Percentiles rank a stretch among this genome's conserved stretches.
These are phyloP conservation scores for Deilephila porcellus DNA, from an alignment of 2,888 invertebrate genomes.

Conservation along the genomic window DNA sequence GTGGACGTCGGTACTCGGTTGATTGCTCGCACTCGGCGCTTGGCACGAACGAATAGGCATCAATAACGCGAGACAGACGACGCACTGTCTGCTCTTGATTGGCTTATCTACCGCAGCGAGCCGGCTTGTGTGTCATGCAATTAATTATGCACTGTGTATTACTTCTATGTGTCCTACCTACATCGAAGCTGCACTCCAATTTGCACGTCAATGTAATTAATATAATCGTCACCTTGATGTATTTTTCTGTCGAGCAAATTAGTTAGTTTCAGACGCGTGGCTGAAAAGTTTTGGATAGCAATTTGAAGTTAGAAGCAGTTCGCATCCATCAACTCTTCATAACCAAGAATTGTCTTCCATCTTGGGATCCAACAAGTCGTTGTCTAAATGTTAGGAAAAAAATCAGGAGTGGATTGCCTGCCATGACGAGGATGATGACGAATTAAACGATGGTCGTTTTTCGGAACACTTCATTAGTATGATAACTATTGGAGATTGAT, in stretches of 20 bases:
- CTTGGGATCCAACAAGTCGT: too few species aligned
- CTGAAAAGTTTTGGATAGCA: too few species aligned
- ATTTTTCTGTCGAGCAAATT: background rate
- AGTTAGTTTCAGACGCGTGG: too few species aligned
- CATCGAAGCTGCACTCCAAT: constrained; percentile 28
- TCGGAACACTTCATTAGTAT: too few species aligned
- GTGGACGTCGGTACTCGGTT: constrained; percentile 9
- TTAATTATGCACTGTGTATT: constrained; percentile 23
- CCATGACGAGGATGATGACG: too few species aligned
- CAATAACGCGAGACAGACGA: constrained; percentile 45
- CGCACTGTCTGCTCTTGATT: constrained; percentile 58
- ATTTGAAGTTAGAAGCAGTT: too few species aligned
- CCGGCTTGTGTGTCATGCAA: constrained; percentile 41
- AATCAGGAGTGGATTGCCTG: too few species aligned
- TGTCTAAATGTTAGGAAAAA: too few species aligned
- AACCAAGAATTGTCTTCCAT: too few species aligned
- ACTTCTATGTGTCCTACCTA: constrained; percentile 21
- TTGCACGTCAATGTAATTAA: background rate
- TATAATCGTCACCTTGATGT: background rate
- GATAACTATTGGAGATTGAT: too few species aligned
- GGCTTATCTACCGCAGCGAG: constrained; percentile 54
- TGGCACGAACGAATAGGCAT: constrained; percentile 32
- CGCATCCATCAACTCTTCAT: too few species aligned
- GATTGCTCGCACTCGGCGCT: constrained; percentile 27
- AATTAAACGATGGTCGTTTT: too few species aligned